phyloP scores from a whole-genome alignment of 2,113 vertebrate species.

The Mormoops blainvillei region DNA sequence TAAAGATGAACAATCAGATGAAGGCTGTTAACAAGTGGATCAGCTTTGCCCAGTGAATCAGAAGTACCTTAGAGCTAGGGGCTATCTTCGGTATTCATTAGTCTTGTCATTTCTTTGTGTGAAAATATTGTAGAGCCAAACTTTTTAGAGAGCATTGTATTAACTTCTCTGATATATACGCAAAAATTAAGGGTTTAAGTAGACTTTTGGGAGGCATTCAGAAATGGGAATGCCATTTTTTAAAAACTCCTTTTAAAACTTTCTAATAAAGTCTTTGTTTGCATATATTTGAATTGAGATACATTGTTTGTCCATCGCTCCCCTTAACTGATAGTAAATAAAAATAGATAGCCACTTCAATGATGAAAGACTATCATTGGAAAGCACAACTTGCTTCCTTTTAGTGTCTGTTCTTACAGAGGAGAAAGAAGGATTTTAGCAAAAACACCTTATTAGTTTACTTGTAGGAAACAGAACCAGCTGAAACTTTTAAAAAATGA shows the following conservation, averaged over 20 bases:
- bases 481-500: neutral
- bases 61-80: neutral
- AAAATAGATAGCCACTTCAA: neutral
- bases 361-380: neutral
- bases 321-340: neutral
- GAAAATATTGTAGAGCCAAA: neutral
- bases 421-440: neutral
- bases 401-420: neutral
- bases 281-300: neutral
- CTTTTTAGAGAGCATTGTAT: neutral
- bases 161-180: neutral
- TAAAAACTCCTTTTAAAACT: neutral
- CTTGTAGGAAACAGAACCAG: neutral
- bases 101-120: neutral
- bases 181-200: neutral
- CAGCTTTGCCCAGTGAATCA: neutral
- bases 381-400: neutral
- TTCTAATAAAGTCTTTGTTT: neutral
- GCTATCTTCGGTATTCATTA: neutral
- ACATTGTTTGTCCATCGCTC: rapidly evolving
- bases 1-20: neutral
- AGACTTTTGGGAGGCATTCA: neutral
- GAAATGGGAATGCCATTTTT: neutral
- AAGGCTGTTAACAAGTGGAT: neutral
- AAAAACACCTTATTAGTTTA: neutral